Conservation (phyloP, 2,797 vertebrate genomes). For the Lagodon rhomboides region DNA sequence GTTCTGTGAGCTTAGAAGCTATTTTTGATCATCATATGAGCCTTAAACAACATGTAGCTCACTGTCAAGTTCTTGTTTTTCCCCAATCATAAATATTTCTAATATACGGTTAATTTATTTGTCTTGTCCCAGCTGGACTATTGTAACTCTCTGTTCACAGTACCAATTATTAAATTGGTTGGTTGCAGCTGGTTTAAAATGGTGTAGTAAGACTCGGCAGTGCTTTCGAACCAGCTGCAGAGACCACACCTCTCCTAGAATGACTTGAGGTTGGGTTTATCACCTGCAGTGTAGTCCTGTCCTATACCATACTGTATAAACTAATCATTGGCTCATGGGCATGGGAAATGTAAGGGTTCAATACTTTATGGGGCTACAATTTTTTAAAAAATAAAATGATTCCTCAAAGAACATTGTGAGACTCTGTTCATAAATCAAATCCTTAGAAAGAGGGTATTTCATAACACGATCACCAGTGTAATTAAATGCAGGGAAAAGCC, state of each 20-base stretch:
- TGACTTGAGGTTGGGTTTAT: constrained; percentile 26
- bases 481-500: constrained; percentile 56
- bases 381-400: not conserved
- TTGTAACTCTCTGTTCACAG: constrained; percentile 6
- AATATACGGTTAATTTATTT: not conserved
- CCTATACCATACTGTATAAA: not conserved
- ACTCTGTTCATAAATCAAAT: not conserved
- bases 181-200: constrained; percentile 33
- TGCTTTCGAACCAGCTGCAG: constrained; percentile 6
- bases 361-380: not conserved
- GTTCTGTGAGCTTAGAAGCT: not conserved
- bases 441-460: constrained; percentile 6
- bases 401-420: not conserved
- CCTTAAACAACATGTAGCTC: not conserved
- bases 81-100: not conserved
- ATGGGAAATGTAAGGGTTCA: not conserved
- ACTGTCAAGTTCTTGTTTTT: constrained; percentile 10
- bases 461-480: constrained; percentile 38
- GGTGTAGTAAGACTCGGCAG: not conserved
- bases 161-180: constrained; percentile 31
- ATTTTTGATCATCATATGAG: not conserved
- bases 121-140: constrained; percentile 3
- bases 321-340: not conserved
- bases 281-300: constrained; percentile 37
- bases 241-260: not conserved